Conservation (phyloP, 2,888 invertebrate genomes). For the Leucophenga montana region DNA sequence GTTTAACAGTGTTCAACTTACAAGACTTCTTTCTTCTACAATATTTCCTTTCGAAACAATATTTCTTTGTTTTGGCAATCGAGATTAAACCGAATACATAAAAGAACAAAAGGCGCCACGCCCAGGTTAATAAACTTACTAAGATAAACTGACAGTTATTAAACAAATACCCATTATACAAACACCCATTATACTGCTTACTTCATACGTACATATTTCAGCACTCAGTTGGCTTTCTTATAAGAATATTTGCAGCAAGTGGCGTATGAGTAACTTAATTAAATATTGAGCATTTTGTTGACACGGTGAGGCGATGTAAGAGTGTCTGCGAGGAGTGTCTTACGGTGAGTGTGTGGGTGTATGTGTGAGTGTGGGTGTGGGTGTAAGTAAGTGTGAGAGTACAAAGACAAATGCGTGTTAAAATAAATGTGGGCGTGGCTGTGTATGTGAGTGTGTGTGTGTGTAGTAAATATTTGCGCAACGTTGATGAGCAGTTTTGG, state of each 20-base stretch:
- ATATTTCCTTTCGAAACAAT: no score
- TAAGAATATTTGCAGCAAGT: neutral
- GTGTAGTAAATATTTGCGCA: conserved; percentile 31
- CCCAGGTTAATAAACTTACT: neutral
- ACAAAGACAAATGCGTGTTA: conserved; percentile 42
- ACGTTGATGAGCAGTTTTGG: conserved; percentile 12
- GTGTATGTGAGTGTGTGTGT: conserved; percentile 25
- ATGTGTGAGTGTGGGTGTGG: conserved; percentile 39
- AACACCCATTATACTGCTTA: no score
- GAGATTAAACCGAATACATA: no score
- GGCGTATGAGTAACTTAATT: conserved; percentile 27
- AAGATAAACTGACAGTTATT: neutral
- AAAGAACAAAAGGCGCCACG: neutral
- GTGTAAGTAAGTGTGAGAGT: conserved; percentile 63
- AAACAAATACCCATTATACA: neutral
- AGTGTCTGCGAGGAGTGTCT: neutral
- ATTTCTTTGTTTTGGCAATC: no score
- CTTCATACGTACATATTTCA: no score
- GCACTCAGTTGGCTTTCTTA: no score
- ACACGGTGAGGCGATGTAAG: neutral
- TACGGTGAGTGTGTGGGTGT: conserved; percentile 1
- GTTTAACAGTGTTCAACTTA: no score
- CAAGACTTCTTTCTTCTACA: no score
- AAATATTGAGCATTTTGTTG: conserved; percentile 20
- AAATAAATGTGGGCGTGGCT: conserved; percentile 31